These are phyloP conservation scores for Pogonocichla stellata DNA, from an alignment of 2,113 vertebrate species.

Conservation along the genomic window DNA sequence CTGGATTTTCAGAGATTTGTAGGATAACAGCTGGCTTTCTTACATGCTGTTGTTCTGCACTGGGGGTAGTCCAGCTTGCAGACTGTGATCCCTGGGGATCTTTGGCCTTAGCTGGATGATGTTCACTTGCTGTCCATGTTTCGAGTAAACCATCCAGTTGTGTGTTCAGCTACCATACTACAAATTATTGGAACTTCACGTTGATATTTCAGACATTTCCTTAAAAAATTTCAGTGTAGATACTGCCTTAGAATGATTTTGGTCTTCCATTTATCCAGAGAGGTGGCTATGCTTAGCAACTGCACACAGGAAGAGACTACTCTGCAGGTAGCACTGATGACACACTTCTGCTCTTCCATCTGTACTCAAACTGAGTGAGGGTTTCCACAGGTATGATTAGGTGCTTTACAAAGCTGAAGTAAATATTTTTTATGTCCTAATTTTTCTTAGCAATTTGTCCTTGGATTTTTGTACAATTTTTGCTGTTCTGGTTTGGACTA, in stretches of 20 bases:
- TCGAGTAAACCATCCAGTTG: not conserved
- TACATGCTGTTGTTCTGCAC: not conserved
- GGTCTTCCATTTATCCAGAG: not conserved
- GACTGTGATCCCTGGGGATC: not conserved
- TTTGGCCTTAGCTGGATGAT: not conserved
- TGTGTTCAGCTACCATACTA: not conserved
- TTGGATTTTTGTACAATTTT: not conserved
- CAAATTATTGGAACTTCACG: not conserved
- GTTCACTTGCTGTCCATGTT: not conserved
- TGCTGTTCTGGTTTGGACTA: not conserved
- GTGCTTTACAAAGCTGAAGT: not conserved
- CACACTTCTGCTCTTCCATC: not conserved
- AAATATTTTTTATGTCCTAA: not conserved
- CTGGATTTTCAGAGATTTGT: not conserved
- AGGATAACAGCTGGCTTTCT: not conserved
- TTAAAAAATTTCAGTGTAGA: not conserved
- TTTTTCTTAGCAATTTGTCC: not conserved
- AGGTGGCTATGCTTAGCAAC: not conserved
- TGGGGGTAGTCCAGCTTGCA: not conserved
- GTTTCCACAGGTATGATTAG: not conserved
- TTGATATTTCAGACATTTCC: not conserved
- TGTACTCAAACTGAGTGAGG: not conserved
- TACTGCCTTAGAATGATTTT: not conserved
- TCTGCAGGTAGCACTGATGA: not conserved
- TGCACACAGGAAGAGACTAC: not conserved